Evolutionary conservation across 1,140 invertebrate species (phyloP), one percentile per base, ranked within the genome.

Genomic region (Acromyrmex echinatior): DNA sequence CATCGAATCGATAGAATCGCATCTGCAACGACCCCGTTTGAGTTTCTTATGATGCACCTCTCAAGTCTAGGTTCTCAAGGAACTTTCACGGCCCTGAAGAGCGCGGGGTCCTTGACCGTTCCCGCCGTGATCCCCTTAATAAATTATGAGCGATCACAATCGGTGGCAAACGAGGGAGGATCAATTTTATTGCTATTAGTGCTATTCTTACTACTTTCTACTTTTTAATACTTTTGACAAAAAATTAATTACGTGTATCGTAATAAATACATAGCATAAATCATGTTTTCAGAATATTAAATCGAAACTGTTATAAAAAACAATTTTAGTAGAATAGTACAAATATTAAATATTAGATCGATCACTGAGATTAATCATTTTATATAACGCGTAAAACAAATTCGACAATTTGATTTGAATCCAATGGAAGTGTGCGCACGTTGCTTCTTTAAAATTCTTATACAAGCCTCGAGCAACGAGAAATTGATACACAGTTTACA

Each of bases 41-140:
- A 78, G 86, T 87, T 91, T 91, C 89, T 91, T 89, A 88, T 90
- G 88, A 91, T 91, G 84, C 79, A 66, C 78, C 56, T 49, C 85
- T 63, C 63, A n/a, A 53, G 49, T 73, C 84, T 88, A 60, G 51
- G 35, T 68, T 90, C 77, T 91, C 84, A 88, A 86, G 78, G 78
- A 81, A 91, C 85, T 91, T 91, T 91, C 87, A 91, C 88, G 90
- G 90, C 87, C 80, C 89, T 91, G 87, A 88, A 53, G 70, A 90
- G 63, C 78, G 84, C 62, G 31, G 21, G 89, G 87, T 91, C 90
- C 90, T 91, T 91, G 90, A 89, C 89, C 80, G 79, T 87, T 87
- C 51, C 1, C 86, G 66, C 51, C 85, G 56, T 81, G 89, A 91
- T 91, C 80, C 62, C 79, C 88, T 91, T 91, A 89, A 91, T 91